These are phyloP conservation scores for Clitarchus hookeri DNA, from an alignment of 2,888 invertebrate genomes.

Conservation along the genomic window DNA sequence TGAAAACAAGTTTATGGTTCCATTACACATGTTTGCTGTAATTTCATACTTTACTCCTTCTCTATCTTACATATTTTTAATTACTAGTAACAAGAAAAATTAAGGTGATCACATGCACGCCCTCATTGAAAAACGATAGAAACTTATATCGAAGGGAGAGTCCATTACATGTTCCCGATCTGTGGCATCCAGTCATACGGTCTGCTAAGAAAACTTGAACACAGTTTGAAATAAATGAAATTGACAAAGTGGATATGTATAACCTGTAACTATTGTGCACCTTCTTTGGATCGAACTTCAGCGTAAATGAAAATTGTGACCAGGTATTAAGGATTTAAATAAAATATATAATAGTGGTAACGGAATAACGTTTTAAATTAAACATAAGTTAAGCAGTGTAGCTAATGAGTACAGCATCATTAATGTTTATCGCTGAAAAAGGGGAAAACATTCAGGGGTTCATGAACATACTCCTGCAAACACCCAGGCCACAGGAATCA, in stretches of 20 bases:
- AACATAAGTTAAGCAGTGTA: neutral
- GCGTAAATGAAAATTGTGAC: too few relatives aligned
- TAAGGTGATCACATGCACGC: too few relatives aligned
- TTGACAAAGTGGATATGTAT: neutral
- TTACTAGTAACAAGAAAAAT: too few relatives aligned
- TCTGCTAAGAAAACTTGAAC: neutral
- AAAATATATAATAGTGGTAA: neutral
- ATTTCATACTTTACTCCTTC: too few relatives aligned
- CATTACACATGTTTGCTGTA: too few relatives aligned
- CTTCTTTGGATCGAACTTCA: too few relatives aligned
- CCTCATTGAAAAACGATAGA: neutral
- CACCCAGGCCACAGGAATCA: neutral
- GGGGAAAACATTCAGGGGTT: neutral
- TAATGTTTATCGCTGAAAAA: neutral
- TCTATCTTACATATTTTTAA: too few relatives aligned
- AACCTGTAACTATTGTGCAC: too few relatives aligned
- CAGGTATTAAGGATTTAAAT: neutral
- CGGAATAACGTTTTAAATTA: neutral
- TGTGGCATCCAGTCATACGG: constrained; percentile 16
- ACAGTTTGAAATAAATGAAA: neutral
- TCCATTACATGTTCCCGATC: constrained; percentile 18
- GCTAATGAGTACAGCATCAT: constrained; percentile 5
- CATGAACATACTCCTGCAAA: too few relatives aligned
- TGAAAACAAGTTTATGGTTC: too few relatives aligned
- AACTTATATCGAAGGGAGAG: neutral